Evolutionary conservation across 2,888 invertebrate genomes (phyloP).

Genomic region (Xylocampa areola): DNA sequence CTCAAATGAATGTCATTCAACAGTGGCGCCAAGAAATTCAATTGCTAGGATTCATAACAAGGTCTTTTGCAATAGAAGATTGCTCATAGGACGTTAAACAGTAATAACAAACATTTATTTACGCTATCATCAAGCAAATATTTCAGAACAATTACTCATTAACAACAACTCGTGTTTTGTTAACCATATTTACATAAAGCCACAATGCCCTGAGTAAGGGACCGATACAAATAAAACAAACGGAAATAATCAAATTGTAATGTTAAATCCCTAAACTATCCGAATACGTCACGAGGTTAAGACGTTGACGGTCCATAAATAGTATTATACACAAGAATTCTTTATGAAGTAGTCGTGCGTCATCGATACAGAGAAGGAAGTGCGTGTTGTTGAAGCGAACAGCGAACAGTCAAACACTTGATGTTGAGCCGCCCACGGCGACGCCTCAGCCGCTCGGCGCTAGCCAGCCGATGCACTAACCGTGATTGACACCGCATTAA

Average conservation of each 20-base stretch:
- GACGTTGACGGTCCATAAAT: constrained; percentile 74
- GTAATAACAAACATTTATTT: constrained; percentile 28
- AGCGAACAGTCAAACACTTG: constrained; percentile 70
- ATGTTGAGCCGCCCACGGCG: constrained; percentile 72
- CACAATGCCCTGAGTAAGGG: constrained; percentile 42
- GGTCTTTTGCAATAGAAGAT: constrained; percentile 25
- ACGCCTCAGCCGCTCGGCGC: constrained; percentile 49
- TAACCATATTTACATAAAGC: constrained; percentile 53
- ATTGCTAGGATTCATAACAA: constrained; percentile 31
- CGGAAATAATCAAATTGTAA: constrained; percentile 55
- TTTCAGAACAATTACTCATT: constrained; percentile 58
- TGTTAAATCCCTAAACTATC: constrained; percentile 64
- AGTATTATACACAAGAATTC: constrained; percentile 71
- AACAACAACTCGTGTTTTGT: constrained; percentile 40
- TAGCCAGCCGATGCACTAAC: constrained; percentile 50
- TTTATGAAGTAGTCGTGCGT: constrained; percentile 72
- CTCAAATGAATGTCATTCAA: constrained; percentile 60
- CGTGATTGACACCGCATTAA: constrained; percentile 64
- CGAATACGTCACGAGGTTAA: constrained; percentile 56
- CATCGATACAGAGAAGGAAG: constrained; percentile 74
- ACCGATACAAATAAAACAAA: constrained; percentile 45
- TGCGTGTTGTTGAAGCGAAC: constrained; percentile 66
- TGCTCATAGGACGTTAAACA: constrained; percentile 22
- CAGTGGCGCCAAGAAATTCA: constrained; percentile 50
- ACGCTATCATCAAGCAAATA: constrained; percentile 40